Percentiles rank a stretch among this genome's conserved stretches.
These are phyloP conservation scores for Ormia ochracea DNA, from an alignment of 2,888 invertebrate genomes.

Conservation along the genomic window DNA sequence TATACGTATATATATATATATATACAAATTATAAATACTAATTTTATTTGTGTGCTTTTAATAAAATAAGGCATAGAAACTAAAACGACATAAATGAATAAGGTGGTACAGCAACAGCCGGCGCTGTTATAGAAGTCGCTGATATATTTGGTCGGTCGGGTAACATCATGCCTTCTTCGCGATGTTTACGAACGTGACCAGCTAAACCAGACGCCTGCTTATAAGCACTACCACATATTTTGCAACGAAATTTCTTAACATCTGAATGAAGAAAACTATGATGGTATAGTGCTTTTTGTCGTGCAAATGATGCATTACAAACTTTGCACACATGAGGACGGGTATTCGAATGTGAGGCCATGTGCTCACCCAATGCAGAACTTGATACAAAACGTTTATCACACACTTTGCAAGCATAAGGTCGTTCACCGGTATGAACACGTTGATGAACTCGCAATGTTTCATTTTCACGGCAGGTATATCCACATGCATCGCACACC, in stretches of 20 bases:
- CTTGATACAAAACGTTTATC: constrained; percentile 63
- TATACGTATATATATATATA: constrained; percentile 4
- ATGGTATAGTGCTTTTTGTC: constrained; percentile 67
- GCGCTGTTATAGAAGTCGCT: background rate
- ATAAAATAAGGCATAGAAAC: background rate
- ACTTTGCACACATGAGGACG: constrained; percentile 66
- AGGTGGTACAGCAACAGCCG: constrained; percentile 22
- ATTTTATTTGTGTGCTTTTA: background rate
- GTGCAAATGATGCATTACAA: constrained; percentile 68
- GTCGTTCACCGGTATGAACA: constrained; percentile 72
- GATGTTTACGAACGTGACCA: constrained; percentile 68
- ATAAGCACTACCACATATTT: constrained; percentile 68
- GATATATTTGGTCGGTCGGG: constrained; percentile 26
- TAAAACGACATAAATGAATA: constrained; percentile 57
- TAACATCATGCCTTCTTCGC: constrained; percentile 61
- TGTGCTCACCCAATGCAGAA: constrained; percentile 64
- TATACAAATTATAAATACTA: background rate
- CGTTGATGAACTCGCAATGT: constrained; percentile 70
- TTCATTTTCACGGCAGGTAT: constrained; percentile 66
- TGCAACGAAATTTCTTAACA: constrained; percentile 70
- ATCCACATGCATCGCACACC: constrained; percentile 34
- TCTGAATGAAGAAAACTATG: constrained; percentile 69
- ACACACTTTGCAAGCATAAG: constrained; percentile 66
- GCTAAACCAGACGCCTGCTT: constrained; percentile 70
- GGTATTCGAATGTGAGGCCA: constrained; percentile 64